Base-by-base conservation (phyloP, 2,888 invertebrate genomes). In the Folsomia candida region DNA sequence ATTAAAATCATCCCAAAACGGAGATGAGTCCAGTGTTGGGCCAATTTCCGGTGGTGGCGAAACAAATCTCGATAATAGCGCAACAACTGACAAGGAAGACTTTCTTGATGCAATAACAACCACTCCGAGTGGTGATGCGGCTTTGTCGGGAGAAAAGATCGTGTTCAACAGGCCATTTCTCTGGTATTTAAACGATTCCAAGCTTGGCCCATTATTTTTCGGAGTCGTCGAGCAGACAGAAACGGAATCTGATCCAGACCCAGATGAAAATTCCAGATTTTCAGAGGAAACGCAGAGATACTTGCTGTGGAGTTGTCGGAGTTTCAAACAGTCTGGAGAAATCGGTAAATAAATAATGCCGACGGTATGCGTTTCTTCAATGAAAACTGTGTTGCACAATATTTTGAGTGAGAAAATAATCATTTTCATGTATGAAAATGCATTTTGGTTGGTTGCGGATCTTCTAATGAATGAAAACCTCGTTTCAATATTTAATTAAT, bases 121-220 rank as follows among this genome's bases (percentile, higher is more conserved):
- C 2, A 14, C 18, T 18, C 47, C 47, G 18, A 18, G 18, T 11
- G 47, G 18, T 11, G 47, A 47, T 51, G n/a, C n/a, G n/a, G n/a
- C n/a, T n/a, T n/a, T n/a, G n/a, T n/a, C n/a, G n/a, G n/a, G n/a
- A n/a, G 18, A 2, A 60, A 47, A 29, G 67, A 20, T 27, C 70
- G n/a, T 25, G 18, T 73, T 76, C 25, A 51, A 76, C 51, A 29
- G 72, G 20, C 69, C 76, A 26, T 76, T 76, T 51, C 59, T 76
- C 0, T 76, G 71, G 71, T 76, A 76, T 60, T 47, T 76, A 2
- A 70, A 76, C 51, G 76, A 76, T 59, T 47, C 18, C 1, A 68
- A 73, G 1, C 70, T 73, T 0, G 76, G 76, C 0, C 73, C 76
- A n/a, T 70, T 76, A 27, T 73, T 67, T 61, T 76, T 71, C 57